Percentiles rank a stretch among this genome's conserved stretches.
Conservation (phyloP, 2,797 vertebrate species). For the Cyprinella venusta region DNA sequence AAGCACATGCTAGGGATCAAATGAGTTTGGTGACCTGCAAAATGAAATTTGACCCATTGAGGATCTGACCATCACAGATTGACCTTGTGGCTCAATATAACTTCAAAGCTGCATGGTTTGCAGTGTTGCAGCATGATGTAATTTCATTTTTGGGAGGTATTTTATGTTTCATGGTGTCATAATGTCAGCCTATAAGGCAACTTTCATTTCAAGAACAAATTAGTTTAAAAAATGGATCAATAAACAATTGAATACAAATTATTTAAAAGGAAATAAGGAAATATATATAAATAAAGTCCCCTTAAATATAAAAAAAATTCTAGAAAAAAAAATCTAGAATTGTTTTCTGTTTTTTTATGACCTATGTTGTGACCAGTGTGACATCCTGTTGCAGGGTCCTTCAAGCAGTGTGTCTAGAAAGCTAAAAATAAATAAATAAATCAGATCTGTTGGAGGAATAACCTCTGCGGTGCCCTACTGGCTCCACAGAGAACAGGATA, state of each 20-base stretch:
- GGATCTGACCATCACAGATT: not conserved
- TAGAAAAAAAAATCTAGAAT: too few relatives aligned
- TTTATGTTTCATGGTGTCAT: not conserved
- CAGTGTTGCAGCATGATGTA: not conserved
- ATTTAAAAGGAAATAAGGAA: not conserved
- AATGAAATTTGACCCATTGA: not conserved
- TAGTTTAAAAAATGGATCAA: not conserved
- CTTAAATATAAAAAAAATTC: too few relatives aligned
- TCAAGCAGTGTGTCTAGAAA: not conserved
- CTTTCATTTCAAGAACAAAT: not conserved
- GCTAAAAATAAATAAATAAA: not conserved
- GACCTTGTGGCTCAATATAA: not conserved
- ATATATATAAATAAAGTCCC: not conserved
- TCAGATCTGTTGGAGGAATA: conserved; percentile 4
- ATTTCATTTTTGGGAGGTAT: not conserved
- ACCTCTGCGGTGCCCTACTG: conserved; percentile 36
- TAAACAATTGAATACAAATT: too few relatives aligned
- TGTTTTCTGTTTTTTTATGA: too few relatives aligned
- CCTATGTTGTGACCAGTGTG: not conserved
- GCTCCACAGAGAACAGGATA: conserved; percentile 49
- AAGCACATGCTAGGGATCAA: not conserved
- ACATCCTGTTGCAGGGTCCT: not conserved
- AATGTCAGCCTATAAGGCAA: not conserved
- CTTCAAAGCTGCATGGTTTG: not conserved
- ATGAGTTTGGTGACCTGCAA: not conserved